Evolutionary conservation across 2,113 vertebrate genomes (phyloP).

Genomic region (Pelecanoides urinatrix): DNA sequence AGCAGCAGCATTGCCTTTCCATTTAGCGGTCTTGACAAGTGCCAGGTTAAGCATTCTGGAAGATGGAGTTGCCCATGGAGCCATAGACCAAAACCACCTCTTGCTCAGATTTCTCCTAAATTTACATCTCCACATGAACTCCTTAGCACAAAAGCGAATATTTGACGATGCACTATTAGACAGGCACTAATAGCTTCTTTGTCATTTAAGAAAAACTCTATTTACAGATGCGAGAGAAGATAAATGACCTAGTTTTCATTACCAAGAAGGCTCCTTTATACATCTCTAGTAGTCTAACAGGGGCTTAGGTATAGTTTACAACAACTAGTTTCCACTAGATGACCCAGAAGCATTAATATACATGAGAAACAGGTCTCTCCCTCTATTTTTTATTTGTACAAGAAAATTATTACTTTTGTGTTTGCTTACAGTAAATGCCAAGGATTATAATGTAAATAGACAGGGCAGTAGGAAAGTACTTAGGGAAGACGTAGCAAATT

Average conservation of each 20-base stretch:
- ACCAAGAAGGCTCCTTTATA: background rate
- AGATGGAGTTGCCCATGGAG: background rate
- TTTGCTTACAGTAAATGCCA: background rate
- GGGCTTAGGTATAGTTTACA: background rate
- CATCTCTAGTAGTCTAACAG: background rate
- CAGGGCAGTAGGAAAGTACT: background rate
- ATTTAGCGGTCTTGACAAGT: background rate
- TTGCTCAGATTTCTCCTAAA: background rate
- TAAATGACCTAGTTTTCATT: background rate
- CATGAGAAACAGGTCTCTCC: background rate
- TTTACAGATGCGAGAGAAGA: background rate
- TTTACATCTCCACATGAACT: background rate
- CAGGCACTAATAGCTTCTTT: background rate
- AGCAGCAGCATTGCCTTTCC: background rate
- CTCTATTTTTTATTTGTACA: background rate
- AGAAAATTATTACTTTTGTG: background rate
- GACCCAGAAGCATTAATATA: background rate
- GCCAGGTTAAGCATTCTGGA: background rate
- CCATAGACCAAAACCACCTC: background rate
- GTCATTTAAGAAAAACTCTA: background rate
- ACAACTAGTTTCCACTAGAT: background rate
- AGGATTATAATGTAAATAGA: background rate
- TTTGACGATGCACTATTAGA: background rate
- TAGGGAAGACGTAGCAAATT: slow-evolving; percentile 9
- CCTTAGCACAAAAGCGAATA: background rate